Conservation (phyloP, 2,888 invertebrate genomes). For the Danaus chrysippus region DNA sequence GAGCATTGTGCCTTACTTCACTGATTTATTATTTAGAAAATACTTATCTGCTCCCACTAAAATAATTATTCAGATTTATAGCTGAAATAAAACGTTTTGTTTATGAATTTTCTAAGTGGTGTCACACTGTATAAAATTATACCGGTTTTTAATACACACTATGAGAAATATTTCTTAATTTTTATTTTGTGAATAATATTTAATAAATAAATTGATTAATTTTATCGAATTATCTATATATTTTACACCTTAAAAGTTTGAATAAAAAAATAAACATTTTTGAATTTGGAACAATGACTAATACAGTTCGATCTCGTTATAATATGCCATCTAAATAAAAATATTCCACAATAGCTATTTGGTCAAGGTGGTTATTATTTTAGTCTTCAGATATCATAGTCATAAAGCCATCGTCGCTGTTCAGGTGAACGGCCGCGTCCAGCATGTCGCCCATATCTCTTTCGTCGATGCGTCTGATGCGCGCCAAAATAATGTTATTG, state of each 20-base stretch:
- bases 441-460: constrained; percentile 73
- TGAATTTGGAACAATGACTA: too few species aligned
- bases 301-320: too few species aligned
- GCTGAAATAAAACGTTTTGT: too few species aligned
- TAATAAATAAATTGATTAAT: too few species aligned
- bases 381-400: constrained; percentile 61
- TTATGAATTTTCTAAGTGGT: too few species aligned
- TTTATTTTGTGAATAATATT: too few species aligned
- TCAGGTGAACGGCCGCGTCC: constrained; percentile 74
- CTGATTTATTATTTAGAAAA: constrained; percentile 2
- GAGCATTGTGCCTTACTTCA: constrained; percentile 1
- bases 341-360: constrained; percentile 31
- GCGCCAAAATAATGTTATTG: constrained; percentile 78
- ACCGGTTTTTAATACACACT: too few species aligned
- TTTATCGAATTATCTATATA: too few species aligned
- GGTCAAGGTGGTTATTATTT: constrained; percentile 70
- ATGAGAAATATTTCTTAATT: too few species aligned
- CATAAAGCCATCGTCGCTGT: constrained; percentile 69
- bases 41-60: background rate
- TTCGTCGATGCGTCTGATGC: constrained; percentile 72
- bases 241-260: too few species aligned
- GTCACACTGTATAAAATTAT: too few species aligned
- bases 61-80: background rate
- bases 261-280: too few species aligned
- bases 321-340: background rate